These are phyloP conservation scores for human (Homo sapiens) DNA, from an alignment of 2,113 vertebrate species.

Conservation along the genomic window DNA sequence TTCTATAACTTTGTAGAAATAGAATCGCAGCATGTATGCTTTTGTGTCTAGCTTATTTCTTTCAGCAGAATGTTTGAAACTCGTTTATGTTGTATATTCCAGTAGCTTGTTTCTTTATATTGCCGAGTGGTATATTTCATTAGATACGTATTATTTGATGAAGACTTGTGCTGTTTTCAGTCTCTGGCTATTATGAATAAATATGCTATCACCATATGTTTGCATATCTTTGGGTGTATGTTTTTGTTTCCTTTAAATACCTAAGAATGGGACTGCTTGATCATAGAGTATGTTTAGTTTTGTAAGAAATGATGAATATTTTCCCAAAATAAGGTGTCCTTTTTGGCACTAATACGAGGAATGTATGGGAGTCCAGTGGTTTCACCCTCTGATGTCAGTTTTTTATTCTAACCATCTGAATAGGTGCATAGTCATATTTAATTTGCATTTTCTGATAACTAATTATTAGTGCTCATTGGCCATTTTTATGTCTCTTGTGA, in stretches of 20 bases:
- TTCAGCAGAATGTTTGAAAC: not conserved
- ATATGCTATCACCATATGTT: not conserved
- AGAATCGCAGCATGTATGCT: too few relatives aligned
- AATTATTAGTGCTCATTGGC: not conserved
- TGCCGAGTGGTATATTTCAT: not conserved
- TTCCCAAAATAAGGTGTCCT: not conserved
- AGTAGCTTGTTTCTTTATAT: not conserved
- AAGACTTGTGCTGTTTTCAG: not conserved
- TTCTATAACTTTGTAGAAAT: not conserved
- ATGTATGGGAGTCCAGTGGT: not conserved
- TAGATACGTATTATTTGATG: not conserved
- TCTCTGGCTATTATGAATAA: not conserved
- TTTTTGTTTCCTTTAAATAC: not conserved
- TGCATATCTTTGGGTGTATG: not conserved
- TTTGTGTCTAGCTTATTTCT: not conserved
- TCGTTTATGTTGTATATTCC: not conserved
- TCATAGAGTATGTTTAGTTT: not conserved
- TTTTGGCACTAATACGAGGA: not conserved
- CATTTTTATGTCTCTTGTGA: not conserved
- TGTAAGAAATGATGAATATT: not conserved
- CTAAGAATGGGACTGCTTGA: not conserved
- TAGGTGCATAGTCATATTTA: not conserved
- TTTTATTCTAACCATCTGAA: not conserved
- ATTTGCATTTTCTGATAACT: not conserved
- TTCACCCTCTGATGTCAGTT: not conserved